Percentiles rank a stretch among this genome's conserved stretches.
phyloP scores from a whole-genome alignment of 2,888 invertebrate genomes.

The Torymus aiolomorphi region DNA sequence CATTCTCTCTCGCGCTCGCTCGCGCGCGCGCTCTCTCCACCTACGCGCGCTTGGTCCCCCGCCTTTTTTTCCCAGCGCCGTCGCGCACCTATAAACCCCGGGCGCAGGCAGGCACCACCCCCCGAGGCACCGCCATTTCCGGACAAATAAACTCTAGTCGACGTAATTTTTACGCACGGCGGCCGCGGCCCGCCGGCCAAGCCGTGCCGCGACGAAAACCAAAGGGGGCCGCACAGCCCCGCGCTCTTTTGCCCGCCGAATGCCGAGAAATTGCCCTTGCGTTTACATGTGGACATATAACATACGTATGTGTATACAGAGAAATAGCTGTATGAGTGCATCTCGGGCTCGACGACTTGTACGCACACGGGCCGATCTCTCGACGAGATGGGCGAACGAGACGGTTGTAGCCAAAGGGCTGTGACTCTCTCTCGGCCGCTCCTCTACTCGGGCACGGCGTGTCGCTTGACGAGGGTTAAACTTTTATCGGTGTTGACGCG shows the following conservation, averaged over 20 bases:
- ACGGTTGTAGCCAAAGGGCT: too few relatives aligned
- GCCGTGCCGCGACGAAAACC: slow-evolving; percentile 70
- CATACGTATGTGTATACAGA: too few relatives aligned
- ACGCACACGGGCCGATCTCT: too few relatives aligned
- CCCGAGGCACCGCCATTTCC: slow-evolving; percentile 75
- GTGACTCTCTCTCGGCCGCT: too few relatives aligned
- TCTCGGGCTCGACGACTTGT: too few relatives aligned
- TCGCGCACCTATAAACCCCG: slow-evolving; percentile 69
- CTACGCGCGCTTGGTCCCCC: slow-evolving; percentile 66
- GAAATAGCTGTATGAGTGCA: too few relatives aligned
- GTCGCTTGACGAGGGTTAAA: slow-evolving; percentile 40
- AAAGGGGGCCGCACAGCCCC: slow-evolving; percentile 62
- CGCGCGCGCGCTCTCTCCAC: slow-evolving; percentile 61
- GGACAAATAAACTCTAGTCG: slow-evolving; percentile 79
- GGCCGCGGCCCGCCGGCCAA: background rate
- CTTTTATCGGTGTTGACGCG: slow-evolving; percentile 19
- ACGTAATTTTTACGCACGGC: slow-evolving; percentile 83
- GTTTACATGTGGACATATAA: too few relatives aligned
- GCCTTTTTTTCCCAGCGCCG: slow-evolving; percentile 68
- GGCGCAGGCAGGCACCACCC: slow-evolving; percentile 69
- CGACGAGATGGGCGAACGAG: background rate
- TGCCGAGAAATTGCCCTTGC: slow-evolving; percentile 59
- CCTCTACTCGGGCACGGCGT: background rate
- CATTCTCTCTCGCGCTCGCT: slow-evolving; percentile 62
- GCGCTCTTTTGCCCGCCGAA: background rate